Base-by-base conservation (phyloP, 2,797 vertebrate species). In the Australoheros facetus region DNA sequence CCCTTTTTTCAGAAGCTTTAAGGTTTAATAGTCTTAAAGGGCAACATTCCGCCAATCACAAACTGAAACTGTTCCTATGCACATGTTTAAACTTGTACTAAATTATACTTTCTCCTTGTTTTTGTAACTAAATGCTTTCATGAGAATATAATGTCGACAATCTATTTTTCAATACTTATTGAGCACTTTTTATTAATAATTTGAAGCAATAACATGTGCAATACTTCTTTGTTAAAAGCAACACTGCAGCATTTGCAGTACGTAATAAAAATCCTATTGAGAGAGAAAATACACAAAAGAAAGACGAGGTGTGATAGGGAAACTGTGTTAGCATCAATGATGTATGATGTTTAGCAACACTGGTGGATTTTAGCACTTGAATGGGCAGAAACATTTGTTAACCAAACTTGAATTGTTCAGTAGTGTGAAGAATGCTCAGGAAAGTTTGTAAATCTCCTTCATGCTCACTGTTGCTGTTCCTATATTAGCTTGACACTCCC, bases 401-500 rank as follows among this genome's bases (percentile, higher is more conserved):
- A 58, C 13, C 4, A 34, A 80, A 62, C 64, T 28, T 26, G 45
- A 7, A 56, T 14, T 73, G 51, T 75, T 82, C 10, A 26, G 10
- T 2, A 59, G 45, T 37, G 14, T 62, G 39, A 71, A 54, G 28
- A 66, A 34, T 64, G 37, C 12, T 23, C 48, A 21, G 34, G 48
- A 30, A 55, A 3, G 45, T 70, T 55, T 59, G 39, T 48, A 70
- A 45, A 8, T 86, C 37, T 79, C 64, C 59, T 79, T 73, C 59
- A 72, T 39, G 66, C 58, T 53, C 62, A 73, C 30, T 64, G 37
- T 56, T 55, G 28, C 70, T 56, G 45, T 56, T 78, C 60, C 53
- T 73, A 85, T 85, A 89, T 87, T 75, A 80, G 16, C 19, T 54
- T 39, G 48, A 79, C 26, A 64, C 70, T 51, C 71, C 13, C 39